Evolutionary conservation across 2,797 vertebrate species (phyloP), one percentile per base, ranked within the genome.

Genomic region (Dromococcyx pavoninus): DNA sequence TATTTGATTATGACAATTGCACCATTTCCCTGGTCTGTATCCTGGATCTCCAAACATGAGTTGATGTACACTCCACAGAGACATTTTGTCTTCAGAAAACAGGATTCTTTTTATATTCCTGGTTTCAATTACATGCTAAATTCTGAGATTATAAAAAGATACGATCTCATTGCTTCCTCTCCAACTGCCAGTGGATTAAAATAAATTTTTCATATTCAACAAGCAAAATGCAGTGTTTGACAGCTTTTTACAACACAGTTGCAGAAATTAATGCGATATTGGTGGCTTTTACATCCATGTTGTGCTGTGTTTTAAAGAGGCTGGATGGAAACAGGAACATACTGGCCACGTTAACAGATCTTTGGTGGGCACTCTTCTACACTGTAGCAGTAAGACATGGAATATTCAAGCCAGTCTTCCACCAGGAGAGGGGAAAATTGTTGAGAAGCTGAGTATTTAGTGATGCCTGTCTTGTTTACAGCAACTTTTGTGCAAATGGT

Each of bases 141-240:
- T 44, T 41, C 62, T 70, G 54, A 82, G 74, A 81, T 89, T 84
- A 84, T 87, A 61, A 93, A 92, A 94, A 81, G 27, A 43, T 69
- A 65, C 39, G 41, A 85, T 57, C 74, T 93, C 74, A 80, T 18
- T 61, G 50, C 62, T 88, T 35, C 54, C 74, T 82, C 56, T 87
- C 81, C 87, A 92, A 18, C 57, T 50, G 76, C 18, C 27, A 79
- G 37, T 1, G 6, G 22, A 62, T 66, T 84, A 48, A 50, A 79
- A 53, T 41, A 8, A 8, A 41, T 12, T 76, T 17, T 71, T 51
- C 37, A 22, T 37, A 50, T 50, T 79, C 67, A 75, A n/a, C 23
- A 50, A 58, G 24, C 30, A 79, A 75, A 95, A 69, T 58, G 54
- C 35, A 69, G 33, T 18, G 33, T 85, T 82, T 88, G 35, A 70